Percentiles rank a stretch among this genome's conserved stretches.
These are phyloP conservation scores for Drosophila seclusa DNA, from an alignment of 2,888 invertebrate genomes.

Conservation along the genomic window DNA sequence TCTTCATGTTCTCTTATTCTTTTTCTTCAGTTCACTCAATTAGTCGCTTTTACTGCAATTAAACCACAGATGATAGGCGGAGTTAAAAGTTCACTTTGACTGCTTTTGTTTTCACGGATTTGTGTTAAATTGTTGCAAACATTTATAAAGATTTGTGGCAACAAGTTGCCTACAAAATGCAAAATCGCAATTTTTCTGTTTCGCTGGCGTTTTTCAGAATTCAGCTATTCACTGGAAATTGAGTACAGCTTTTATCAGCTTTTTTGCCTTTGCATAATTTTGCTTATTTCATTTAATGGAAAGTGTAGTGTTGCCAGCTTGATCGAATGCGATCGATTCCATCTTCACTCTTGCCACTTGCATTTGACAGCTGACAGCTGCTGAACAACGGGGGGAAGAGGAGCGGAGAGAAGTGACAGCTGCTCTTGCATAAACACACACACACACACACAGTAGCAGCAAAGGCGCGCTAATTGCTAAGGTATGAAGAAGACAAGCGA, in stretches of 20 bases:
- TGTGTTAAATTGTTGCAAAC: constrained; percentile 67
- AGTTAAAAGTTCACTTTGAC: constrained; percentile 43
- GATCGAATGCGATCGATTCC: constrained; percentile 54
- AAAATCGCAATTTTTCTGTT: constrained; percentile 31
- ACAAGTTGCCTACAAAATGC: constrained; percentile 57
- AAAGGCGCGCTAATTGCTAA: constrained; percentile 72
- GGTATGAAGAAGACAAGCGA: constrained; percentile 67
- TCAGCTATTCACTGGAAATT: constrained; percentile 60
- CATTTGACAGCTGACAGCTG: constrained; percentile 60
- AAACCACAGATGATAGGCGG: constrained; percentile 42
- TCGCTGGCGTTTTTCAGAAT: constrained; percentile 27
- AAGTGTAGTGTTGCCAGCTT: constrained; percentile 43
- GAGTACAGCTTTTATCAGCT: constrained; percentile 44
- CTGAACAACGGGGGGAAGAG: constrained; percentile 17
- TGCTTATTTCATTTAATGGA: constrained; percentile 13
- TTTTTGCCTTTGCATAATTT: constrained; percentile 9
- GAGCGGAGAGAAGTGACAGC: constrained; percentile 40
- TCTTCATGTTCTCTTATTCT: constrained; percentile 9
- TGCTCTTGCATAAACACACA: constrained; percentile 43
- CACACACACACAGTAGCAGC: constrained; percentile 20
- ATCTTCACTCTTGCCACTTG: constrained; percentile 40
- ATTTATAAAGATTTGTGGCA: constrained; percentile 40
- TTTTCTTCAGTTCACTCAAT: constrained; percentile 59
- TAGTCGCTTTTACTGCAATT: constrained; percentile 59
- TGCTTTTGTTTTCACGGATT: constrained; percentile 63